Base-by-base conservation (phyloP, 2,113 vertebrate genomes). In the Lampris megalopsis region DNA sequence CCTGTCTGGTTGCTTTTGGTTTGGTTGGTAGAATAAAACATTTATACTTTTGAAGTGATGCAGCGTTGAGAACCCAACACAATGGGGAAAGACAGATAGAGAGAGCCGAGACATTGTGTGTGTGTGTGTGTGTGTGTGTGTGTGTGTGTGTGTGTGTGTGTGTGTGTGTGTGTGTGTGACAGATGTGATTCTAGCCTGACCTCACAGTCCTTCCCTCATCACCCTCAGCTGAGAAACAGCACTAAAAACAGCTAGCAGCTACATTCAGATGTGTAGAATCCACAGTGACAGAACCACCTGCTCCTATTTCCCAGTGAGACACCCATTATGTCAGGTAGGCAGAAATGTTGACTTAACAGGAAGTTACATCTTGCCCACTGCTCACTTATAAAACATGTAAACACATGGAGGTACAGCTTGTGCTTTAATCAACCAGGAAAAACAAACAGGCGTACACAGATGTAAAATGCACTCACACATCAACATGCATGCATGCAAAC, bases 131-230 rank as follows among this genome's bases (percentile, higher is more conserved):
- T 24, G 24, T 24, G 24, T 24, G 24, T 24, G 24, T 24, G 24
- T 24, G 24, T 24, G 24, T 24, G 24, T 24, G 24, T 24, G 24
- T 24, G 24, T 24, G 24, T 24, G 24, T 24, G 24, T 24, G 24
- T 24, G 24, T 24, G 24, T 24, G 24, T 24, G 24, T 24, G 49
- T 63, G 74, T 77, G 64, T 71, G 67, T 75, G 84, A 80, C 73
- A 72, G 71, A 77, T 60, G 1, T 72, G 63, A 85, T 75, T 80
- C 58, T 68, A 50, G 38, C 2, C 35, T 81, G 59, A 87, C 78
- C 86, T 53, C 8, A 48, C 42, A 68, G 36, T 75, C n/a, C 63
- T 68, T 9, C 0, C 8, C 60, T 64, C 53, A 54, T 49, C 10
- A 0, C 10, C 60, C 45, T 49, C 58, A 43, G 45, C 47, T 64